Conservation (phyloP, 2,888 invertebrate species). For the Pheosia gnoma region DNA sequence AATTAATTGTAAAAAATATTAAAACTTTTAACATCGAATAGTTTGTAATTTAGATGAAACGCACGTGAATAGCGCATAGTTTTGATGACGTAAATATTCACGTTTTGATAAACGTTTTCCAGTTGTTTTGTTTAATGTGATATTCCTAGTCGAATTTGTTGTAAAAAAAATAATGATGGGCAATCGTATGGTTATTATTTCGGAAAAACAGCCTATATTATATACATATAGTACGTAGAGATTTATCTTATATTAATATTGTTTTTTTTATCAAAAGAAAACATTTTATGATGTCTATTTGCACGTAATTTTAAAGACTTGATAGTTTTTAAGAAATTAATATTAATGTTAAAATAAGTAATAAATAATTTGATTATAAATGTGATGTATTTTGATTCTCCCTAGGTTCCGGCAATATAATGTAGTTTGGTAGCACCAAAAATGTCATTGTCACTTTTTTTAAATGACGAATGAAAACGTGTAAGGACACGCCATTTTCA, state of each 20-base stretch:
- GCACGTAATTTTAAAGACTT: constrained; percentile 71
- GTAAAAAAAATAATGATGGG: too few species aligned
- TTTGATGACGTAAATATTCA: constrained; percentile 24
- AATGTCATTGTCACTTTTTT: too few species aligned
- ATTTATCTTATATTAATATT: too few species aligned
- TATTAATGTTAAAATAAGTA: constrained; percentile 26
- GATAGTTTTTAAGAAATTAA: constrained; percentile 47
- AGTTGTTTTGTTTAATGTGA: constrained; percentile 38
- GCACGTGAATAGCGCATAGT: constrained; percentile 38
- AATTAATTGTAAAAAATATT: constrained; percentile 29
- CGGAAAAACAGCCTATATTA: too few species aligned
- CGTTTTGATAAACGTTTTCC: constrained; percentile 24
- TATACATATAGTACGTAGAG: too few species aligned
- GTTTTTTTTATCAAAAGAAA: background rate
- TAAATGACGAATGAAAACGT: too few species aligned
- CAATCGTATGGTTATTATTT: too few species aligned
- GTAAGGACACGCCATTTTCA: too few species aligned
- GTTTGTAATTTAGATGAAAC: constrained; percentile 23
- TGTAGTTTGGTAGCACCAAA: too few species aligned
- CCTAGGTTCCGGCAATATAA: too few species aligned
- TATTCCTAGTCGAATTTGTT: constrained; percentile 31
- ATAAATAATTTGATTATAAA: constrained; percentile 47
- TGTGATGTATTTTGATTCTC: background rate
- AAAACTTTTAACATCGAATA: constrained; percentile 51
- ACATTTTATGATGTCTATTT: constrained; percentile 33